Evolutionary conservation across 2,888 invertebrate genomes (phyloP), one percentile per base, ranked within the genome.

Genomic region (Lithophane semibrunnea): DNA sequence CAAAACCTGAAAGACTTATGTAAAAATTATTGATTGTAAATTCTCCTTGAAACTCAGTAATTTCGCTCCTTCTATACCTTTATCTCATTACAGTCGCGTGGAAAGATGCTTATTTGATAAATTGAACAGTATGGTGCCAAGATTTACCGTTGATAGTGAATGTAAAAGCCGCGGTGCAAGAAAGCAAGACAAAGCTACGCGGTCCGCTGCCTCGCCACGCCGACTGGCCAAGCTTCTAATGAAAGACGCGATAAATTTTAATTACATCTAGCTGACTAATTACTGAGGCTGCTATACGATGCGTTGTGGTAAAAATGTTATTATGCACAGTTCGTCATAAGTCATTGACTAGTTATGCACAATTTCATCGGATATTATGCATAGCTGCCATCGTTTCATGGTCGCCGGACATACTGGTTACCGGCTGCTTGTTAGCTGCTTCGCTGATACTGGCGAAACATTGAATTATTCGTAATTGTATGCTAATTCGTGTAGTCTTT

Each of bases 221-320:
- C 90, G 86, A 83, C 83, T 92, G 91, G 89, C 86, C 92, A 91
- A 89, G 90, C 92, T 93, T 92, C 91, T 93, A 94, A 94, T 94
- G 92, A 92, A 94, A 94, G 93, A 94, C 86, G 92, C 92, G 94
- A 94, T 95, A 94, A 93, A 93, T 92, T 93, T 93, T 95, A 95
- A 95, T 95, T 95, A 93, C 91, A 91, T 89, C 90, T 91, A 91
- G 89, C 90, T 92, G 91, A 90, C 90, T 93, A 94, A 93, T 93
- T 93, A 93, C 89, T 74, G 79, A 79, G 85, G 80, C 88, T 84
- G 85, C 87, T 84, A 82, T 79, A 79, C 82, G 79, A 71, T 83
- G 85, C 84, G 85, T 86, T 84, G 84, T 83, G 86, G 89, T 89
- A 88, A 87, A 89, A 90, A 88, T 91, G 83, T 89, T 89, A 91